Conservation (phyloP, 2,888 invertebrate genomes). For the Oligia latruncula region DNA sequence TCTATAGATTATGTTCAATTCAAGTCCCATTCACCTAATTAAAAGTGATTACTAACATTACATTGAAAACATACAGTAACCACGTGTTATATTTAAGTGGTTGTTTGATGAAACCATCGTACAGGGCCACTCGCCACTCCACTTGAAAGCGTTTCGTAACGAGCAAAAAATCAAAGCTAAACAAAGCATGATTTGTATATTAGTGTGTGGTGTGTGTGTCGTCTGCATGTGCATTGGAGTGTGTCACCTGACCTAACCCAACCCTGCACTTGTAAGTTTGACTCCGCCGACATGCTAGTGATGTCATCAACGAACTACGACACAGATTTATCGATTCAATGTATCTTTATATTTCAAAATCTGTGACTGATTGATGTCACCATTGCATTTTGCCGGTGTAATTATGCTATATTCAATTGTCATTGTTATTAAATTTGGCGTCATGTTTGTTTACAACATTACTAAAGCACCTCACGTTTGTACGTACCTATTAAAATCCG, state of each 20-base stretch:
- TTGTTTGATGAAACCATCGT: constrained; percentile 52
- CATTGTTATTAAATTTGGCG: constrained; percentile 25
- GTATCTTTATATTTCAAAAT: background rate
- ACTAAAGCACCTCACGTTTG: constrained; percentile 24
- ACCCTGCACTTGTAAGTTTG: constrained; percentile 84
- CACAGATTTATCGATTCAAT: constrained; percentile 65
- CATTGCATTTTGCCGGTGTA: constrained; percentile 14
- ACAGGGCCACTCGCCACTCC: constrained; percentile 56
- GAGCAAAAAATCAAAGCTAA: constrained; percentile 64
- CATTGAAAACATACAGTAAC: constrained; percentile 37
- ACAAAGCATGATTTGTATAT: constrained; percentile 66
- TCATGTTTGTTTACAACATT: constrained; percentile 41
- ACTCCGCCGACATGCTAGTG: constrained; percentile 78
- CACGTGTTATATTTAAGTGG: constrained; percentile 48
- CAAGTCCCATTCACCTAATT: constrained; percentile 34
- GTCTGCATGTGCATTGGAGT: constrained; percentile 79
- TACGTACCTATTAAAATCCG: constrained; percentile 11
- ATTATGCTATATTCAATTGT: constrained; percentile 41
- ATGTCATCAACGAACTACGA: constrained; percentile 57
- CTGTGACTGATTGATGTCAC: constrained; percentile 13
- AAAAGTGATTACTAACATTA: constrained; percentile 38
- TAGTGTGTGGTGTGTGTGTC: constrained; percentile 58
- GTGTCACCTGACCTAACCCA: constrained; percentile 89
- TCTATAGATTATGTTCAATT: constrained; percentile 31
- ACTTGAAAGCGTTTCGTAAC: constrained; percentile 62